A percentile compares a stretch with the other conserved stretches of the same genome.
Conservation (phyloP, 2,113 vertebrate genomes). For the Tragelaphus strepsiceros region DNA sequence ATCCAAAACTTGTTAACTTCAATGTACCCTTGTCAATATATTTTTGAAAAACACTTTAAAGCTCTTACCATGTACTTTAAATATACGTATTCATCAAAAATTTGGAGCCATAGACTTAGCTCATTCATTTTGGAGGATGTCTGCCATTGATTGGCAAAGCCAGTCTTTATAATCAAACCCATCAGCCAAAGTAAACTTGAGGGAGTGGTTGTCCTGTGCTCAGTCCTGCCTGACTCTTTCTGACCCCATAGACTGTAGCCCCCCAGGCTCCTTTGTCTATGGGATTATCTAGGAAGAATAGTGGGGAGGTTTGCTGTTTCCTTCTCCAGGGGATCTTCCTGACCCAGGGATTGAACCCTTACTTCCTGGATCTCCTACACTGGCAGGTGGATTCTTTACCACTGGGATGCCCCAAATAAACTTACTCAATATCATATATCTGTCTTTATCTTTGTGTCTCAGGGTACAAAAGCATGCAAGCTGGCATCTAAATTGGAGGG, state of each 20-base stretch:
- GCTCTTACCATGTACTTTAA: background rate
- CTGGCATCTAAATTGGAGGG: background rate
- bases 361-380: background rate
- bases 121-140: background rate
- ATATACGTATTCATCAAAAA: background rate
- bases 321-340: background rate
- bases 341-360: background rate
- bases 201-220: too few species aligned
- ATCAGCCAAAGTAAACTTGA: background rate
- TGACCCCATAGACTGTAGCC: background rate
- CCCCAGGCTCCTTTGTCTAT: background rate
- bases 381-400: background rate
- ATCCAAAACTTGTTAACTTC: background rate
- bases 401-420: background rate
- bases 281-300: background rate
- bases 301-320: rapidly evolving
- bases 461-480: background rate
- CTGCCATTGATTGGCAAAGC: background rate
- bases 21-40: background rate
- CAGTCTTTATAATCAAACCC: background rate
- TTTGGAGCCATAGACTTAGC: background rate
- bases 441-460: background rate
- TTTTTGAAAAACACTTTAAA: background rate
- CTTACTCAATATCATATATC: background rate
- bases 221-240: too few species aligned